Evolutionary conservation across 2,113 vertebrate genomes (phyloP).

Genomic region (human): DNA sequence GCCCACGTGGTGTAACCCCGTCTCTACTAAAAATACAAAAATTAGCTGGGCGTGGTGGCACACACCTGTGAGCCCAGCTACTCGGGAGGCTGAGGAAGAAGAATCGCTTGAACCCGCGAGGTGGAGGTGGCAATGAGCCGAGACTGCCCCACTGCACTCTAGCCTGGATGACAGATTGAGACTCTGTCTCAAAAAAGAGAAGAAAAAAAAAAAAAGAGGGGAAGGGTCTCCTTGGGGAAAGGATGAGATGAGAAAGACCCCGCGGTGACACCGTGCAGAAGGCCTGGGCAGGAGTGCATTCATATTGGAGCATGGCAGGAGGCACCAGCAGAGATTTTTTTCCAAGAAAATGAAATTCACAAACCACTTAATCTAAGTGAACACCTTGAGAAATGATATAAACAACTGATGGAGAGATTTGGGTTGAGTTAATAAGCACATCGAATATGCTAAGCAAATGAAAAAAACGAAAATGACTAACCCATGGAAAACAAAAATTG

Average conservation of each 20-base stretch:
- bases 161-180: background rate
- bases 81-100: too few species aligned
- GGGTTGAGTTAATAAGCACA: background rate
- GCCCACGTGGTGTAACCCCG: too few species aligned
- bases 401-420: background rate
- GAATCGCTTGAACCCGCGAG: too few species aligned
- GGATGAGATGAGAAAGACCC: background rate
- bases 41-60: too few species aligned
- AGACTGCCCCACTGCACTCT: too few species aligned
- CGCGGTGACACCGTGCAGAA: background rate
- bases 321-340: background rate
- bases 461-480: background rate
- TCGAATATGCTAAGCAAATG: background rate
- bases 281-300: background rate
- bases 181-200: background rate
- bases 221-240: background rate
- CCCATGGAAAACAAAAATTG: background rate
- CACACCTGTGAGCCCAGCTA: too few species aligned
- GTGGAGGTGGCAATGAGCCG: too few species aligned
- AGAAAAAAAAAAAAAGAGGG: background rate
- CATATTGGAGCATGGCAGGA: background rate
- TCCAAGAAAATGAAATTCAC: background rate
- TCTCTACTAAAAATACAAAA: too few species aligned
- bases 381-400: background rate
- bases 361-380: background rate